These are phyloP conservation scores for Anoplopoma fimbria DNA, from an alignment of 2,113 vertebrate genomes.

Conservation along the genomic window DNA sequence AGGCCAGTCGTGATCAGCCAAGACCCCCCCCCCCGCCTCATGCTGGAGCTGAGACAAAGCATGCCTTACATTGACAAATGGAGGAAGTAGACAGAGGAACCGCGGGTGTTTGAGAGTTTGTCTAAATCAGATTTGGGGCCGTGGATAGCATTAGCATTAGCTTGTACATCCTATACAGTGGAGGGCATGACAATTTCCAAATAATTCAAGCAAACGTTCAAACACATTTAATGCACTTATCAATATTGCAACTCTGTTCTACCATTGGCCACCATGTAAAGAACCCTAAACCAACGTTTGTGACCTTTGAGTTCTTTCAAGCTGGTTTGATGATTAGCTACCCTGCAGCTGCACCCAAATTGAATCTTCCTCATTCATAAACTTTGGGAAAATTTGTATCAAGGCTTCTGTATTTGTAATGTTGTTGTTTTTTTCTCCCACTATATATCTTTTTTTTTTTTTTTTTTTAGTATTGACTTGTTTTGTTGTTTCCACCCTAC, in stretches of 20 bases:
- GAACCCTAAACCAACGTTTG: not conserved
- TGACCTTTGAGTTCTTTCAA: slow-evolving; percentile 2
- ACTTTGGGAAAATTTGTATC: too few species aligned
- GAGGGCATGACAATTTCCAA: not conserved
- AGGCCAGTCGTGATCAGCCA: not conserved
- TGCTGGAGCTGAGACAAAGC: slow-evolving; percentile 3
- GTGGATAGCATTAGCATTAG: slow-evolving; percentile 20
- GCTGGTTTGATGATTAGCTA: not conserved
- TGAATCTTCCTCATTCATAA: too few species aligned
- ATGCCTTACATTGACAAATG: not conserved
- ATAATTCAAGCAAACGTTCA: slow-evolving; percentile 4
- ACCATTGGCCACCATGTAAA: not conserved
- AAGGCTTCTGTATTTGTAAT: not conserved
- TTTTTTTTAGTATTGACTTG: too few species aligned
- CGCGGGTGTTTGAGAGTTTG: not conserved
- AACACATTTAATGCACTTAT: not conserved
- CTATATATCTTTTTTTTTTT: too few species aligned
- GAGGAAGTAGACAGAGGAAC: not conserved
- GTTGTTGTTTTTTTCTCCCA: too few species aligned
- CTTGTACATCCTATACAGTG: not conserved
- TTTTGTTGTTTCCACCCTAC: too few species aligned
- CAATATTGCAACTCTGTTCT: not conserved
- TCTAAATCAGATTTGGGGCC: slow-evolving; percentile 19
- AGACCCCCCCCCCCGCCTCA: not conserved
- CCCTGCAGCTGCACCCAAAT: too few species aligned